Conservation (phyloP, 2,113 vertebrate species). For the Bubo bubo region DNA sequence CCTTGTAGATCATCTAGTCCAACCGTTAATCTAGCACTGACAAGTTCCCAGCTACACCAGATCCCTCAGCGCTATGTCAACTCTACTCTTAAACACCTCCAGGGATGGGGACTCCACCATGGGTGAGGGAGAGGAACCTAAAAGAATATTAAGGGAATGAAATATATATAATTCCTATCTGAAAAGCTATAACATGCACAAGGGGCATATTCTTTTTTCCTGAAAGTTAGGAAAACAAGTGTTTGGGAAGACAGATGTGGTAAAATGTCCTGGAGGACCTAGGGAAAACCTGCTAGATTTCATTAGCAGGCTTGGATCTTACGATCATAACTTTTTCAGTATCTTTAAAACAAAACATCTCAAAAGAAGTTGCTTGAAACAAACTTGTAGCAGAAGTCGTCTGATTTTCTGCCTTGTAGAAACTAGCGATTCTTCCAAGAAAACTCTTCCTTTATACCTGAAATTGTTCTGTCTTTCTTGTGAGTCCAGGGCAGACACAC, state of each 20-base stretch:
- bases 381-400: neutral
- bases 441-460: neutral
- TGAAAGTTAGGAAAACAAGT: neutral
- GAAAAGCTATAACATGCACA: neutral
- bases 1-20: no score
- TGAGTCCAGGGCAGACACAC: neutral
- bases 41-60: no score
- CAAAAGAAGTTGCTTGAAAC: neutral
- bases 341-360: neutral
- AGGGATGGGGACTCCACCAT: no score
- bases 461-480: neutral
- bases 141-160: neutral
- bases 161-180: neutral
- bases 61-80: no score
- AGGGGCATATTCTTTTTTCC: neutral
- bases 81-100: no score
- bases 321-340: neutral
- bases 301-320: neutral
- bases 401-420: neutral
- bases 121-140: accelerated
- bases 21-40: no score
- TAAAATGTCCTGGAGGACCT: neutral
- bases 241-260: neutral
- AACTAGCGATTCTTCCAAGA: neutral
- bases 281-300: neutral